Conservation (phyloP, 2,888 invertebrate species). For the Salpingus planirostris region DNA sequence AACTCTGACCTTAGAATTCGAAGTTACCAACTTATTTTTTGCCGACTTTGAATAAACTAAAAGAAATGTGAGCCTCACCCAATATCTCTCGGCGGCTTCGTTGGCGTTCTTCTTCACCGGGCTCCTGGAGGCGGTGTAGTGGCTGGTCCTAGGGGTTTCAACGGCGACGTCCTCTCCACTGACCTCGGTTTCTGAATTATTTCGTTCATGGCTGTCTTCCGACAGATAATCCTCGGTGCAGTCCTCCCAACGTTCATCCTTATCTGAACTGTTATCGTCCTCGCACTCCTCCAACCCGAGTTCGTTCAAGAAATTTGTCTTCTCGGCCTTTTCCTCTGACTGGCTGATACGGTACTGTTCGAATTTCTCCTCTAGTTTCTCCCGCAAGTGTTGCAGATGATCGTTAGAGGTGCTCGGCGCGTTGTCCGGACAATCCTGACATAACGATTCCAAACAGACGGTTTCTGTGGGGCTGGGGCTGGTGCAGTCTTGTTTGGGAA, state of each 20-base stretch:
- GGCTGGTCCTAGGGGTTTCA: too few relatives aligned
- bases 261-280: conserved; percentile 25
- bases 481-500: conserved; percentile 38
- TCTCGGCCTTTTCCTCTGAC: conserved; percentile 23
- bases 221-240: conserved; percentile 22
- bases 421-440: conserved; percentile 23
- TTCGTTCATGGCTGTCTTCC: conserved; percentile 17
- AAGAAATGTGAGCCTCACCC: too few relatives aligned
- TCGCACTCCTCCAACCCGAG: conserved; percentile 35
- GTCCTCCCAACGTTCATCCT: conserved; percentile 31
- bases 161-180: too few relatives aligned
- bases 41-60: too few relatives aligned
- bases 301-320: conserved; percentile 34
- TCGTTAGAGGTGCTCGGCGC: conserved; percentile 34
- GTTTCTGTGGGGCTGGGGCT: conserved; percentile 41
- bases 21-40: too few relatives aligned
- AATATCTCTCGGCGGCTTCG: too few relatives aligned
- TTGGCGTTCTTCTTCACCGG: too few relatives aligned
- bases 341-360: conserved; percentile 17
- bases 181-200: too few relatives aligned
- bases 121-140: too few relatives aligned
- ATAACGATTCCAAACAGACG: conserved; percentile 34
- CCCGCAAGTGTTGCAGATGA: conserved; percentile 20
- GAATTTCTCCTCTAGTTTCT: conserved; percentile 18
- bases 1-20: too few relatives aligned